phyloP scores from a whole-genome alignment of 1,140 invertebrate species.

The Aplysia californica region DNA sequence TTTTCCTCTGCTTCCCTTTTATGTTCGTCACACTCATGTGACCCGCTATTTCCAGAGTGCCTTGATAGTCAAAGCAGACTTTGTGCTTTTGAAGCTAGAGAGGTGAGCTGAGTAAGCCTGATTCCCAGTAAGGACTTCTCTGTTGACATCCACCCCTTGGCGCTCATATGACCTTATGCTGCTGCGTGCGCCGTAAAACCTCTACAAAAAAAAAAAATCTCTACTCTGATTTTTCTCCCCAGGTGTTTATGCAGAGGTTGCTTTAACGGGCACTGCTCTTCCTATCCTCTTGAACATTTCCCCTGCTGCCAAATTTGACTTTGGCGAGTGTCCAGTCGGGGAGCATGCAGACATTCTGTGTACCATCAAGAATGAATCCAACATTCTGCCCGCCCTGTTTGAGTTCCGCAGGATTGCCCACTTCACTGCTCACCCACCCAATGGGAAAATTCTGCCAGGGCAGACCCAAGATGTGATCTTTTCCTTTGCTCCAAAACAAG shows the following conservation, averaged over 20 bases:
- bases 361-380: slow-evolving; percentile 61
- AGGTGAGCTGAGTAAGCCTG: no score
- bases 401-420: slow-evolving; percentile 65
- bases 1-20: no score
- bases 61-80: no score
- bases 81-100: no score
- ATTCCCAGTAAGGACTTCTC: no score
- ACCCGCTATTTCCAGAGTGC: no score
- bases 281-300: slow-evolving; percentile 61
- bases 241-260: slow-evolving; percentile 58
- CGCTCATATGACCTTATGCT: no score
- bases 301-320: slow-evolving; percentile 60
- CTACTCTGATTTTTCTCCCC: slow-evolving; percentile 2
- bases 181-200: no score
- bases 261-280: slow-evolving; percentile 65
- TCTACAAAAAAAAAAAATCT: no score
- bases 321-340: slow-evolving; percentile 63
- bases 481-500: slow-evolving; percentile 66
- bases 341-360: slow-evolving; percentile 60
- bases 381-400: slow-evolving; percentile 55
- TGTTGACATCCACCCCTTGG: no score
- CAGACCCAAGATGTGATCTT: slow-evolving; percentile 62
- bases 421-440: slow-evolving; percentile 59
- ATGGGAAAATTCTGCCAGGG: slow-evolving; percentile 60
- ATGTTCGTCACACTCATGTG: no score